Evolutionary conservation across 2,113 vertebrate genomes (phyloP).

Genomic region (Tretioscincus oriximinensis): DNA sequence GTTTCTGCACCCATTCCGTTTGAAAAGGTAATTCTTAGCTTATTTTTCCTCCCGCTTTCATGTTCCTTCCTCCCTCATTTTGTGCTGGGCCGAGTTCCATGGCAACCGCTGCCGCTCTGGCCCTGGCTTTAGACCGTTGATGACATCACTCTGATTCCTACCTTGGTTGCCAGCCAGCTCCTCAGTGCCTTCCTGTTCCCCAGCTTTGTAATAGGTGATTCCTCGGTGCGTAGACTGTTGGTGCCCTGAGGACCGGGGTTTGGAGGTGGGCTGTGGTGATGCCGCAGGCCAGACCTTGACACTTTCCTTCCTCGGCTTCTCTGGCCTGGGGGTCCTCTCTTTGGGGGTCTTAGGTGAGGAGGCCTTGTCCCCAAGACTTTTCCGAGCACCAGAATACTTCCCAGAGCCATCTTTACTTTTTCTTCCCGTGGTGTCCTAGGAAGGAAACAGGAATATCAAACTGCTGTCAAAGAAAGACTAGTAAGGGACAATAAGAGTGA

Average conservation of each 20-base stretch:
- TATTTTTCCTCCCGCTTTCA: too few species aligned
- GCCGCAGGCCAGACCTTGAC: conserved; percentile 60
- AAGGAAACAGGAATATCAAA: conserved; percentile 1
- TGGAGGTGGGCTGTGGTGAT: conserved; percentile 78
- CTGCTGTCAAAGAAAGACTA: too few species aligned
- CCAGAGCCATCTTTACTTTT: conserved; percentile 72
- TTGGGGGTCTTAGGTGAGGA: conserved; percentile 68
- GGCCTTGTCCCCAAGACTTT: conserved; percentile 66
- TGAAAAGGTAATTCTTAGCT: too few species aligned
- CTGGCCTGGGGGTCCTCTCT: conserved; percentile 78
- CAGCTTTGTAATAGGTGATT: conserved; percentile 94
- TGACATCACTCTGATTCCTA: not conserved
- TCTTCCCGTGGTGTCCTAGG: conserved; percentile 77
- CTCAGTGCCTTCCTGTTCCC: conserved; percentile 66
- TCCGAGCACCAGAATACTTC: conserved; percentile 76
- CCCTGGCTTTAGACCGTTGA: too few species aligned
- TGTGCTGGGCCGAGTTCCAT: too few species aligned
- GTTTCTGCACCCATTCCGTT: too few species aligned
- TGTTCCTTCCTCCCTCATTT: too few species aligned
- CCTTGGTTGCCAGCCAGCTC: conserved; percentile 48
- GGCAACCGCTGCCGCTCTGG: too few species aligned
- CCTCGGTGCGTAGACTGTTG: conserved; percentile 86
- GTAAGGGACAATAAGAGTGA: too few species aligned
- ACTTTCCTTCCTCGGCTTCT: conserved; percentile 85
- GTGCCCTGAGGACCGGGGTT: conserved; percentile 73